A percentile compares a stretch with the other conserved stretches of the same genome.
These are phyloP conservation scores for Folsomia manolachei DNA, from an alignment of 2,888 invertebrate species.

Conservation along the genomic window DNA sequence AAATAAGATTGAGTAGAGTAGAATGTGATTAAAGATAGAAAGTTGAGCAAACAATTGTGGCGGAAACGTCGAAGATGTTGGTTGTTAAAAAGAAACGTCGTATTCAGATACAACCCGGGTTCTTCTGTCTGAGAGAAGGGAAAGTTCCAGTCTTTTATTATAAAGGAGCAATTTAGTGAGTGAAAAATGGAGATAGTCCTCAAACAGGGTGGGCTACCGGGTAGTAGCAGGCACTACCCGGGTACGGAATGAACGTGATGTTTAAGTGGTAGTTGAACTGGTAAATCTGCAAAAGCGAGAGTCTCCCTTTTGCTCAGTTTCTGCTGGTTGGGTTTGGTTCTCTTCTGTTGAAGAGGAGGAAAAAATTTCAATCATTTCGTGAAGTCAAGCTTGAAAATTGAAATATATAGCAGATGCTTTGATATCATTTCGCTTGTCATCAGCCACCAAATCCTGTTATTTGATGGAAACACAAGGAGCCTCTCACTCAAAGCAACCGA, in stretches of 20 bases:
- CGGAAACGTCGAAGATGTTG: not conserved
- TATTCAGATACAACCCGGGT: not conserved
- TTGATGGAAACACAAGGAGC: slow-evolving; percentile 45
- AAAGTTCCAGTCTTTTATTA: not conserved
- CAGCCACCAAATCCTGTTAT: slow-evolving; percentile 51
- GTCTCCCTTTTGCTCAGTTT: too few species aligned
- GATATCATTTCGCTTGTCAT: slow-evolving; percentile 52
- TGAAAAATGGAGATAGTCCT: slow-evolving; percentile 1
- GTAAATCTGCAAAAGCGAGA: slow-evolving; percentile 2
- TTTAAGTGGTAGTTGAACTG: not conserved
- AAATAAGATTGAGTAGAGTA: too few species aligned
- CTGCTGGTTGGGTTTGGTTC: not conserved
- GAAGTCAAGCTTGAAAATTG: slow-evolving; percentile 52
- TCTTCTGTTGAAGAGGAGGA: slow-evolving; percentile 31
- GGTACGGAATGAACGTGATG: not conserved
- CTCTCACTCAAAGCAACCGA: not conserved
- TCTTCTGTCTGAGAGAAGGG: too few species aligned
- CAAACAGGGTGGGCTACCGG: not conserved
- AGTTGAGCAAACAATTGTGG: not conserved
- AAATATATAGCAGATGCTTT: slow-evolving; percentile 52
- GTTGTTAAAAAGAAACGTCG: not conserved
- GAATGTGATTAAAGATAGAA: not conserved
- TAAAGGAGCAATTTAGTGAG: slow-evolving; percentile 4
- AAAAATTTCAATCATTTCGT: slow-evolving; percentile 52
- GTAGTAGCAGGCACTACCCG: not conserved